These are phyloP conservation scores for Antennarius maculatus DNA, from an alignment of 2,797 vertebrate species.

Conservation along the genomic window DNA sequence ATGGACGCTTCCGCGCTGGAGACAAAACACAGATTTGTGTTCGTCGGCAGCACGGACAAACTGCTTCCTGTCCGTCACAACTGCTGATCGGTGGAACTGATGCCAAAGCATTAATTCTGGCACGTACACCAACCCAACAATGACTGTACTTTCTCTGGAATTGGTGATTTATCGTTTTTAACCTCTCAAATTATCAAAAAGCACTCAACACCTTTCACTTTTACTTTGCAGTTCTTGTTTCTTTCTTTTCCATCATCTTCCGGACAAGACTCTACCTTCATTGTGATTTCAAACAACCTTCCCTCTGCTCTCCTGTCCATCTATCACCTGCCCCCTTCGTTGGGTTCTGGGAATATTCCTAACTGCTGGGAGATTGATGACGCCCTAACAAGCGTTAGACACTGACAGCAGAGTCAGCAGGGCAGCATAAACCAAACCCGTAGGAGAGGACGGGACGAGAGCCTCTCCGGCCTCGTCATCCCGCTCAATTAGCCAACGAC, in stretches of 20 bases:
- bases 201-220: constrained; percentile 29
- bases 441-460: constrained; percentile 70
- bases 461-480: constrained; percentile 75
- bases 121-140: constrained; percentile 65
- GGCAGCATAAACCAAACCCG: constrained; percentile 80
- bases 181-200: constrained; percentile 44
- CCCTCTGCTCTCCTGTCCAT: constrained; percentile 34
- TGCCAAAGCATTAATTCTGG: constrained; percentile 59
- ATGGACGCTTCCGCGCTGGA: constrained; percentile 63
- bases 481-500: constrained; percentile 77
- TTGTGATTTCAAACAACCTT: constrained; percentile 29
- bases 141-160: constrained; percentile 49
- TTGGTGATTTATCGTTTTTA: constrained; percentile 59
- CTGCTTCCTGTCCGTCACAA: constrained; percentile 60
- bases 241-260: constrained; percentile 19
- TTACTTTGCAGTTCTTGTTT: constrained; percentile 12
- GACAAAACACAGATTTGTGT: constrained; percentile 72
- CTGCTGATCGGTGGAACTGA: constrained; percentile 59
- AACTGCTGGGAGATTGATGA: constrained; percentile 83
- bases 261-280: constrained; percentile 9
- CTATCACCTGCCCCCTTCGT: constrained; percentile 79
- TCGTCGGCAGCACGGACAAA: constrained; percentile 54
- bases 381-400: constrained; percentile 86
- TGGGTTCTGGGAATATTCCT: constrained; percentile 81
- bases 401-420: constrained; percentile 86